These are phyloP conservation scores for Tupaia tana DNA, from an alignment of 2,113 vertebrate genomes.

Conservation along the genomic window DNA sequence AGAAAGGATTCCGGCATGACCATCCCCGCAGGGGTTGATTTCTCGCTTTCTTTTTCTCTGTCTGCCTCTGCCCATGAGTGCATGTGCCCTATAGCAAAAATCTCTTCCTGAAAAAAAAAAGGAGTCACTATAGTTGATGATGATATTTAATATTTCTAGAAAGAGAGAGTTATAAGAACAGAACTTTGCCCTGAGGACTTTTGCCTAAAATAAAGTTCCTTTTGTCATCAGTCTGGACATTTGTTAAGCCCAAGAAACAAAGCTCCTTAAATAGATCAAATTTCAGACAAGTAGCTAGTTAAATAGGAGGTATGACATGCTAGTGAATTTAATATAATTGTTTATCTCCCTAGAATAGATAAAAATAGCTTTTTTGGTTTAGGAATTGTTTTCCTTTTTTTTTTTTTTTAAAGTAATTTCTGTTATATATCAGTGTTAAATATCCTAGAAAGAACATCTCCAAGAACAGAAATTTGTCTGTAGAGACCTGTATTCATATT, in stretches of 20 bases:
- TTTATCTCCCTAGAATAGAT: slow-evolving; percentile 47
- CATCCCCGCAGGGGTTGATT: no score
- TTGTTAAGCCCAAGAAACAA: slow-evolving; percentile 43
- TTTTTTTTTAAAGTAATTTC: background rate
- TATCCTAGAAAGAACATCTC: slow-evolving; percentile 20
- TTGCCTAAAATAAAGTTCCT: slow-evolving; percentile 56
- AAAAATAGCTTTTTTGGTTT: slow-evolving; percentile 52
- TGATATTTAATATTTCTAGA: slow-evolving; percentile 51
- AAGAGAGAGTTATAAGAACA: slow-evolving; percentile 16
- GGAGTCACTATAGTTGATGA: slow-evolving; percentile 9
- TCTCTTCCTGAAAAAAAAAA: slow-evolving; percentile 30
- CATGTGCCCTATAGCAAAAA: no score
- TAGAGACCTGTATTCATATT: background rate
- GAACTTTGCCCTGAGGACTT: slow-evolving; percentile 35
- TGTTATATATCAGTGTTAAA: slow-evolving; percentile 33
- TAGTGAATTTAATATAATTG: slow-evolving; percentile 35
- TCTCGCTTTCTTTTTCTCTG: no score
- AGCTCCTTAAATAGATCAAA: slow-evolving; percentile 51
- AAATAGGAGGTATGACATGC: slow-evolving; percentile 14
- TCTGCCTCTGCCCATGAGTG: no score
- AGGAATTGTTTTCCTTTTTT: background rate
- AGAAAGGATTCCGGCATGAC: no score
- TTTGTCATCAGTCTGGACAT: slow-evolving; percentile 35
- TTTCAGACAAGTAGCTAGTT: slow-evolving; percentile 43
- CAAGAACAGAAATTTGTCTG: slow-evolving; percentile 51